A percentile compares a stretch with the other conserved stretches of the same genome.
Evolutionary conservation across 30 jellyfish, hydroid and myxozoan genomes (phyloP).

Genomic region (Aurelia aurita): DNA sequence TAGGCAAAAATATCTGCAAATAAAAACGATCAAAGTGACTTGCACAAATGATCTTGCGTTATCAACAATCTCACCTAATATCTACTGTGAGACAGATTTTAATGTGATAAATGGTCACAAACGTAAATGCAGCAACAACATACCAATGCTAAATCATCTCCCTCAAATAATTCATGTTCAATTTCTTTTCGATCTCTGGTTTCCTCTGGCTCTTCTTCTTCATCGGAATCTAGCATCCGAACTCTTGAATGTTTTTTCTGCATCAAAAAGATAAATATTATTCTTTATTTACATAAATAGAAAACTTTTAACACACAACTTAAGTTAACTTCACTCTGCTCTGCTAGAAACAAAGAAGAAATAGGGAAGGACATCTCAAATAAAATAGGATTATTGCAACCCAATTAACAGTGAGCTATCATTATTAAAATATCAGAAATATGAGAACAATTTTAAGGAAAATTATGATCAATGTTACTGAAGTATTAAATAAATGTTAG

Average conservation of each 20-base stretch:
- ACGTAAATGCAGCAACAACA: neutral
- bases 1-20: no score
- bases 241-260: constrained; percentile 96
- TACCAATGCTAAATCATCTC: constrained; percentile 60
- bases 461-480: neutral
- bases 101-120: no score
- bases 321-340: neutral
- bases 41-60: no score
- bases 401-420: no score
- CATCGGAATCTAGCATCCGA: constrained; percentile 87
- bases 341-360: neutral
- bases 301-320: no score
- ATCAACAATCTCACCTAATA: no score
- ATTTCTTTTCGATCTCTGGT: constrained; percentile 77
- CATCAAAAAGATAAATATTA: neutral
- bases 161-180: constrained; percentile 88
- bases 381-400: no score
- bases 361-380: neutral
- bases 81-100: no score
- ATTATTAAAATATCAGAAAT: no score
- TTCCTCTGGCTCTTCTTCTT: constrained; percentile 83
- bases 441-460: no score
- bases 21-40: no score
- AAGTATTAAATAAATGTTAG: neutral
- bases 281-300: no score